Conservation (phyloP, 2,113 vertebrate genomes). For the Phaethon lepturus region DNA sequence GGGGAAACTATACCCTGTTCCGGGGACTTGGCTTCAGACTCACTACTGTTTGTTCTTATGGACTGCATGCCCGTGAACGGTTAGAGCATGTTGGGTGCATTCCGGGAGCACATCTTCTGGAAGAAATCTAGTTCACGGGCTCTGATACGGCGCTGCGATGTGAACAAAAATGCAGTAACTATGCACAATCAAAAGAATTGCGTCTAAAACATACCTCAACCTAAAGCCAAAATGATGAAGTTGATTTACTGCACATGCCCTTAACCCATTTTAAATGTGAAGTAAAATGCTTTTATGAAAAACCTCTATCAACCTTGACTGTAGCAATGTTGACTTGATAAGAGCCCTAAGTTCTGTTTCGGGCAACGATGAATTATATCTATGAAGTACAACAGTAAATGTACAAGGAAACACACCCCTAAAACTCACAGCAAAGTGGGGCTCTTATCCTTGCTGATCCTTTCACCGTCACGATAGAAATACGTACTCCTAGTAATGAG, state of each 20-base stretch:
- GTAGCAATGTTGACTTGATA: background rate
- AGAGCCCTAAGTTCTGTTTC: background rate
- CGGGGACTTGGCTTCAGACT: background rate
- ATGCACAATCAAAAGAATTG: background rate
- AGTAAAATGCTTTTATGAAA: background rate
- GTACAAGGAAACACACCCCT: fast-evolving
- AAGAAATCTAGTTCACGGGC: background rate
- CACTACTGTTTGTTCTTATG: background rate
- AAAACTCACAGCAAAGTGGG: background rate
- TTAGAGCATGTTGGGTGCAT: background rate
- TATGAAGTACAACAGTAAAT: background rate
- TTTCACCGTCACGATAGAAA: background rate
- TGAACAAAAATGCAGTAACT: background rate
- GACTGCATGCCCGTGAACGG: background rate
- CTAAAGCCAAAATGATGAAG: background rate
- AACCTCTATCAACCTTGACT: background rate
- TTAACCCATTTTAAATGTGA: background rate
- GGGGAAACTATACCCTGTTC: background rate
- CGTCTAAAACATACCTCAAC: background rate
- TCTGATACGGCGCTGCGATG: background rate
- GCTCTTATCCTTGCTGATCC: background rate
- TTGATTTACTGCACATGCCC: background rate
- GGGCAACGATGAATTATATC: background rate
- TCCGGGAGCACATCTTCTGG: background rate
- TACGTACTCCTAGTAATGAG: background rate